A percentile compares a stretch with the other conserved stretches of the same genome.
Conservation (phyloP, 2,113 vertebrate species). For the Pelusios castaneus region DNA sequence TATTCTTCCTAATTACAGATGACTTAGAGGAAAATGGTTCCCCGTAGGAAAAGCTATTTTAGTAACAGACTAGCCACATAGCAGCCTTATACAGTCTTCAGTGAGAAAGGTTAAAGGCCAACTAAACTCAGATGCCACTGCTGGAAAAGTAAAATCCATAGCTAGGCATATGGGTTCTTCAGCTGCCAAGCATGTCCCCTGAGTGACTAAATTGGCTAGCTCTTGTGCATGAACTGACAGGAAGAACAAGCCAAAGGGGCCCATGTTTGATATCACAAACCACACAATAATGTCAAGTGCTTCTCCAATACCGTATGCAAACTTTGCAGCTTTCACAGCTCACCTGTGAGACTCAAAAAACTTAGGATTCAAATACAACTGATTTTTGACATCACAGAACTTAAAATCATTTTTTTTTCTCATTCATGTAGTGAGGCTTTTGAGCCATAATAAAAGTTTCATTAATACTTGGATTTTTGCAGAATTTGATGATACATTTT, state of each 20-base stretch:
- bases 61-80: not conserved
- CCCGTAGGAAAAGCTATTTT: not conserved
- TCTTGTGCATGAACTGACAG: conserved; percentile 28
- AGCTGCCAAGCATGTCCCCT: conserved; percentile 41
- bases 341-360: not conserved
- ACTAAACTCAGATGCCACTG: not conserved
- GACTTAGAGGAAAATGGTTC: not conserved
- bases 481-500: not conserved
- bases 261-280: conserved; percentile 31
- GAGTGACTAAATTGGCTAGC: conserved; percentile 17
- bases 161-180: conserved; percentile 28
- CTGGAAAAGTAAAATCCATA: conserved; percentile 19
- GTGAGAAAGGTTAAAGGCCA: conserved; percentile 18
- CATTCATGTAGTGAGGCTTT: not conserved
- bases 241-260: not conserved
- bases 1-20: not conserved
- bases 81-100: not conserved
- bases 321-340: not conserved
- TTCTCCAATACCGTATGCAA: conserved; percentile 1
- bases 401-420: not conserved
- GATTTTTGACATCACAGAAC: not conserved
- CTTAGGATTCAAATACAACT: not conserved
- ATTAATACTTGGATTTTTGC: not conserved
- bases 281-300: conserved; percentile 14
- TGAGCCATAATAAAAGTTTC: not conserved